Conservation (phyloP, 2,113 vertebrate genomes). For the Jaculus jaculus region DNA sequence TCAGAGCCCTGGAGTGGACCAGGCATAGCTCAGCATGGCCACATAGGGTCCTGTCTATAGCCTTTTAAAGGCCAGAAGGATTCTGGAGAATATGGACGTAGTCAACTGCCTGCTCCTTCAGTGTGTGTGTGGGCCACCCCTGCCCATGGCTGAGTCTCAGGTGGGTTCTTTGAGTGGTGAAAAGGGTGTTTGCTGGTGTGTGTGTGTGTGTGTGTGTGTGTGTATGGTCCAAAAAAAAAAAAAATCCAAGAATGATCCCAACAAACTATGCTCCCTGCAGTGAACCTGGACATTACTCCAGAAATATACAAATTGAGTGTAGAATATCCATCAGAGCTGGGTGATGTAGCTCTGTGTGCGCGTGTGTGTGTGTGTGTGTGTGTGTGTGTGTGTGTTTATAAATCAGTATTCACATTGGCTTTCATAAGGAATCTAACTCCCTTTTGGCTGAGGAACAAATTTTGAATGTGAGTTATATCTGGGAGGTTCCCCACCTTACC, state of each 20-base stretch:
- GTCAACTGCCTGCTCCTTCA: slow-evolving; percentile 88
- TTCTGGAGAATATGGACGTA: slow-evolving; percentile 71
- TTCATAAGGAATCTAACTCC: not conserved
- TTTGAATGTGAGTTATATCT: not conserved
- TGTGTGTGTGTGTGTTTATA: too few species aligned
- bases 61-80: not conserved
- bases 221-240: not conserved
- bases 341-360: not conserved
- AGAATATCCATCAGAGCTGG: not conserved
- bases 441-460: not conserved
- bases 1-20: not conserved
- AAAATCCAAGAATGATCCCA: not conserved
- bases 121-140: slow-evolving; percentile 85
- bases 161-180: slow-evolving; percentile 79
- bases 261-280: too few species aligned
- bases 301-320: not conserved
- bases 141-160: slow-evolving; percentile 83
- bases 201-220: not conserved
- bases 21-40: not conserved
- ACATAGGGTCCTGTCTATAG: not conserved
- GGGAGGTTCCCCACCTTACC: not conserved
- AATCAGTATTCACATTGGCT: not conserved
- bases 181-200: not conserved
- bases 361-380: not conserved
- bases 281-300: not conserved